Evolutionary conservation across 2,888 invertebrate genomes (phyloP).

Genomic region (Leptarthrus brevirostris): DNA sequence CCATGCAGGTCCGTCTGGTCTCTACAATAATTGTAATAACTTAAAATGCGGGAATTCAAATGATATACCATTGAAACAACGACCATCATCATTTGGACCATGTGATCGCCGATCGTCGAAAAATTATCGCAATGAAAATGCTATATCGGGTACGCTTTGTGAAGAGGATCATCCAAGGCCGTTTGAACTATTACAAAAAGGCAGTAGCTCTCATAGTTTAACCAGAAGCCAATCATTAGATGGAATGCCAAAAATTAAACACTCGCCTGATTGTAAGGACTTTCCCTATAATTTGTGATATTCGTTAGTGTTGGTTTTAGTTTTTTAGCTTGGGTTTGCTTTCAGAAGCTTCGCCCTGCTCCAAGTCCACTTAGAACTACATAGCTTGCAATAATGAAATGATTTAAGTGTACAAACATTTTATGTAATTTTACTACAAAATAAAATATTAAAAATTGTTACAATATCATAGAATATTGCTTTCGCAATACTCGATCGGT

Average conservation of each 20-base stretch:
- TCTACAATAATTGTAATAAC: too few species aligned
- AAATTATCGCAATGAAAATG: not conserved
- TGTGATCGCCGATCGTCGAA: not conserved
- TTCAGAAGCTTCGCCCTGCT: too few species aligned
- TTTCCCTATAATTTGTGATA: conserved; percentile 52
- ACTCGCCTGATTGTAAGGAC: conserved; percentile 52
- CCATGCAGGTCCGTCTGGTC: too few species aligned
- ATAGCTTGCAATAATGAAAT: too few species aligned
- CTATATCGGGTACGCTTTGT: not conserved
- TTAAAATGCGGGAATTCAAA: too few species aligned
- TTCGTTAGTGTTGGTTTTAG: too few species aligned
- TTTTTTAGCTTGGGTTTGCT: not conserved
- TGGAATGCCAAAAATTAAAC: conserved; percentile 49
- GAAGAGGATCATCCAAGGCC: not conserved
- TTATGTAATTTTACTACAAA: too few species aligned
- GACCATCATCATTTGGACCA: conserved; percentile 17
- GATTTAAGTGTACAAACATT: too few species aligned
- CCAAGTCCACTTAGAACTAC: too few species aligned
- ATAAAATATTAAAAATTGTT: not conserved
- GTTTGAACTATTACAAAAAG: conserved; percentile 13
- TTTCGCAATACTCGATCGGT: too few species aligned
- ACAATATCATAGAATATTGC: not conserved
- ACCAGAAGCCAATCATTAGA: conserved; percentile 50
- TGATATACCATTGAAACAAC: not conserved
- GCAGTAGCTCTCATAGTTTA: conserved; percentile 49